Evolutionary conservation across 2,113 vertebrate species (phyloP).

Genomic region (Gallinago paraguaiae): DNA sequence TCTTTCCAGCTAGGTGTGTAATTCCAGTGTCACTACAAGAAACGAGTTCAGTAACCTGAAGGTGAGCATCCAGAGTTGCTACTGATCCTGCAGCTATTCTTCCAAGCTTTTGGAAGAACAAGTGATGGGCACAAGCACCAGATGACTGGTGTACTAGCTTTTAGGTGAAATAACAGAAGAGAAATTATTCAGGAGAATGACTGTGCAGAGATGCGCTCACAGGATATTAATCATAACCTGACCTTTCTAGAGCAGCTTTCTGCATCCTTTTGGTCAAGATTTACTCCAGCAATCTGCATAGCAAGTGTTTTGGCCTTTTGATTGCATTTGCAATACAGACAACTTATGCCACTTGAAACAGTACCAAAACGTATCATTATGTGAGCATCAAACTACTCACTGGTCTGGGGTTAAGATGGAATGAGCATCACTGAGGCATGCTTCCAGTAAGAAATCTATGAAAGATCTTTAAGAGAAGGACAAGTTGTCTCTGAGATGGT

Average conservation of each 20-base stretch:
- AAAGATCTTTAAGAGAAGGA: background rate
- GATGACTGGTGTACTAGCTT: background rate
- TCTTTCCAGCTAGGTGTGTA: background rate
- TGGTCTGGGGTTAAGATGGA: background rate
- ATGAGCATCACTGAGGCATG: background rate
- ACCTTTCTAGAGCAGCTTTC: background rate
- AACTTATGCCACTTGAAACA: background rate
- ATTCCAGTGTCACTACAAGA: background rate
- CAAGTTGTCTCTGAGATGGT: background rate
- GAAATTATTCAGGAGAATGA: background rate
- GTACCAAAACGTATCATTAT: background rate
- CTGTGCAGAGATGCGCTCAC: background rate
- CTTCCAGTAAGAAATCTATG: background rate
- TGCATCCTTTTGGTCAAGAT: background rate
- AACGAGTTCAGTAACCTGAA: background rate
- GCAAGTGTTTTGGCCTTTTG: background rate
- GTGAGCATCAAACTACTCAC: background rate
- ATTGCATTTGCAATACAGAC: background rate
- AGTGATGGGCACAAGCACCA: background rate
- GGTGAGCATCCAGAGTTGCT: background rate
- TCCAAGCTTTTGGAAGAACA: background rate
- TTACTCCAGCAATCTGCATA: background rate
- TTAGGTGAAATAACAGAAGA: background rate
- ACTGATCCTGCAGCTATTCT: background rate
- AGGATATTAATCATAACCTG: background rate